Evolutionary conservation across 2,888 invertebrate species (phyloP).

Genomic region (Quadroppia sp.): DNA sequence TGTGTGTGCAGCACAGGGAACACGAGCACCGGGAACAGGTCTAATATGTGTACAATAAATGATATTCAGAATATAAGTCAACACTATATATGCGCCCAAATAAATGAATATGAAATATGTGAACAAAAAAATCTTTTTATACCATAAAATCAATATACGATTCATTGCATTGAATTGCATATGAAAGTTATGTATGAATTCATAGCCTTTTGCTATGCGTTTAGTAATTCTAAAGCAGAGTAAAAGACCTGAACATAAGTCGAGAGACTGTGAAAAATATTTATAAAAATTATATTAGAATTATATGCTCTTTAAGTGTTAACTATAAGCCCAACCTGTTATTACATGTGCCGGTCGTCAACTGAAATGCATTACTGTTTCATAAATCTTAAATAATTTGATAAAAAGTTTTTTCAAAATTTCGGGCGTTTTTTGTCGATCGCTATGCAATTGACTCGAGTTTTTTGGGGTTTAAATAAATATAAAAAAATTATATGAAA

Average conservation of each 20-base stretch:
- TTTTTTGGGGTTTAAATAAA: neutral
- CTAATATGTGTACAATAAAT: conserved; percentile 8
- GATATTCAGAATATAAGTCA: neutral
- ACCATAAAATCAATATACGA: conserved; percentile 20
- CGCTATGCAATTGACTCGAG: neutral
- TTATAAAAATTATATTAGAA: conserved; percentile 27
- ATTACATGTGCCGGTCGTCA: conserved; percentile 15
- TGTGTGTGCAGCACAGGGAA: too few relatives aligned
- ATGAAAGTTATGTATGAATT: conserved; percentile 33
- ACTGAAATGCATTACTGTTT: conserved; percentile 11
- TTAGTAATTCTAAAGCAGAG: neutral
- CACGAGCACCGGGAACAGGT: neutral
- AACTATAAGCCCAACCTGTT: conserved; percentile 13
- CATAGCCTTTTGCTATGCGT: neutral
- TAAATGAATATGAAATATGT: conserved; percentile 32
- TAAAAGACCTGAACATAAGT: neutral
- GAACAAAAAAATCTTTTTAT: conserved; percentile 21
- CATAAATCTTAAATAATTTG: conserved; percentile 29
- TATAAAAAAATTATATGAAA: neutral
- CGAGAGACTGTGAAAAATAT: conserved; percentile 25
- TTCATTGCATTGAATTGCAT: conserved; percentile 5
- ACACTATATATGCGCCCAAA: neutral
- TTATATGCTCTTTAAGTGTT: conserved; percentile 8
- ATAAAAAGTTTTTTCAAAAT: neutral
- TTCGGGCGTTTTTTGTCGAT: conserved; percentile 20